phyloP scores from a whole-genome alignment of 2,888 invertebrate species.

The Tachina grossa region DNA sequence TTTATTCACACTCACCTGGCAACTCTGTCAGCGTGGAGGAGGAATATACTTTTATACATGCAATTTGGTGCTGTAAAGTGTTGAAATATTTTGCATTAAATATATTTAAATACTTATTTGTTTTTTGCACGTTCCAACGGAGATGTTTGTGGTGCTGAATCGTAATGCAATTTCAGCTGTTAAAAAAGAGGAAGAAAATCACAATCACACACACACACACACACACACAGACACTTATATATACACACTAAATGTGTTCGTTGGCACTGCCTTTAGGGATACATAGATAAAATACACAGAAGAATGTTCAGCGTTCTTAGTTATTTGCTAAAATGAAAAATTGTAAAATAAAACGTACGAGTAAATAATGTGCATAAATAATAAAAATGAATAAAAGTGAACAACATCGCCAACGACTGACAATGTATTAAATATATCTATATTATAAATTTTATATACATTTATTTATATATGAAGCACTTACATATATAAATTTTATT shows the following conservation, averaged over 20 bases:
- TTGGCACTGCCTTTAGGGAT: no score
- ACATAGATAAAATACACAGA: not conserved
- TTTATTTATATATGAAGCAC: not conserved
- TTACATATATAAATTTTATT: not conserved
- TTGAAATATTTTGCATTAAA: conserved; percentile 41
- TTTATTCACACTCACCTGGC: no score
- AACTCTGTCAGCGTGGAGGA: not conserved
- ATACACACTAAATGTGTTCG: not conserved
- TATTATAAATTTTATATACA: not conserved
- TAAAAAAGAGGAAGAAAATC: not conserved
- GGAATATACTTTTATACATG: not conserved
- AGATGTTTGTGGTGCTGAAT: conserved; percentile 43
- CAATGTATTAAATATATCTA: not conserved
- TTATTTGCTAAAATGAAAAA: conserved; percentile 3
- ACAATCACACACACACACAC: not conserved
- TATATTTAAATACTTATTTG: conserved; percentile 27
- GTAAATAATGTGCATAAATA: conserved; percentile 20
- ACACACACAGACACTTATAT: not conserved
- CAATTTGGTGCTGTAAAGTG: conserved; percentile 12
- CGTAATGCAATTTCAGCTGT: conserved; percentile 2
- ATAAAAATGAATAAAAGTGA: conserved; percentile 24
- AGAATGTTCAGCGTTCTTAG: not conserved
- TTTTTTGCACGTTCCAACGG: conserved; percentile 34
- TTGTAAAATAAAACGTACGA: conserved; percentile 25
- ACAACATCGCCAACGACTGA: not conserved